These are phyloP conservation scores for Polylopha cassiicola DNA, from an alignment of 2,888 invertebrate genomes.

Conservation along the genomic window DNA sequence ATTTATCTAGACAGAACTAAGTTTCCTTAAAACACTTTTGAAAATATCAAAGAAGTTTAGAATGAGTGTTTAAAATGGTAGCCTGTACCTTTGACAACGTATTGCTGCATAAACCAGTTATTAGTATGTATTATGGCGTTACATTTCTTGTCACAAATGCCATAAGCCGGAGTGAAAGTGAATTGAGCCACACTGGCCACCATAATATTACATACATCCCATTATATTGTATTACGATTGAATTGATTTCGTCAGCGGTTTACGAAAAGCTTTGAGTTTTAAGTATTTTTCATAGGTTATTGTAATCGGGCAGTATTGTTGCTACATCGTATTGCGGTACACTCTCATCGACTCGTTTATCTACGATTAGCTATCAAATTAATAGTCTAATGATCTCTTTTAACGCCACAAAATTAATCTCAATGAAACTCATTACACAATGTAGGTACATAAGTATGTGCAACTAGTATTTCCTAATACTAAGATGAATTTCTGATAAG, in stretches of 20 bases:
- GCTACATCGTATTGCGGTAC: too few relatives aligned
- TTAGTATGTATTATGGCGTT: too few relatives aligned
- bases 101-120: too few relatives aligned
- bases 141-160: constrained; percentile 15
- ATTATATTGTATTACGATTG: constrained; percentile 20
- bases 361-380: too few relatives aligned
- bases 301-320: background rate
- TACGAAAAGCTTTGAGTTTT: constrained; percentile 17
- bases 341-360: too few relatives aligned
- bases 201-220: constrained; percentile 21
- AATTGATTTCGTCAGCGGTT: constrained; percentile 18
- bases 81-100: too few relatives aligned
- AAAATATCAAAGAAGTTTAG: too few relatives aligned
- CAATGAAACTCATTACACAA: constrained; percentile 13
- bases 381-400: background rate
- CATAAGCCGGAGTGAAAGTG: constrained; percentile 20
- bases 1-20: too few relatives aligned
- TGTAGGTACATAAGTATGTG: constrained; percentile 3
- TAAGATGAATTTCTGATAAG: constrained; percentile 27
- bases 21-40: too few relatives aligned
- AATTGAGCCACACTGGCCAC: constrained; percentile 17
- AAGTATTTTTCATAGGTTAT: constrained; percentile 12
- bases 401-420: constrained; percentile 2
- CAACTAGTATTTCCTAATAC: constrained; percentile 23
- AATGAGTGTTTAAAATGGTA: too few relatives aligned